Evolutionary conservation across 2,113 vertebrate species (phyloP), one percentile per base, ranked within the genome.

Genomic region (Cervus canadensis): DNA sequence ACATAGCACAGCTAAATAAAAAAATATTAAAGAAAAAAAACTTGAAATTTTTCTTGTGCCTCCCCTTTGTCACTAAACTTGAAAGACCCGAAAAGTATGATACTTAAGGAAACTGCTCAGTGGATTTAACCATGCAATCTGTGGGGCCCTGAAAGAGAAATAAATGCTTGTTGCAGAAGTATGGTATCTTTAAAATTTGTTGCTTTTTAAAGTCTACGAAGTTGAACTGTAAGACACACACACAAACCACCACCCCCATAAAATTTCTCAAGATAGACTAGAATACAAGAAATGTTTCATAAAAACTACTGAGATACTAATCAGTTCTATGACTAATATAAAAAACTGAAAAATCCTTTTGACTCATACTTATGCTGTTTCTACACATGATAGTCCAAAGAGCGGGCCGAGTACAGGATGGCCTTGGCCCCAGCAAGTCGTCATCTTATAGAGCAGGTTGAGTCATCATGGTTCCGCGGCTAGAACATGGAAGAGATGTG

Each of bases 1-100:
- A 74, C 11, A 19, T 25, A 74, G 36, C 36, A 40, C 67, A 40
- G 36, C 36, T 25, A 74, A 74, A 23, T 74, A 40, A 40, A 25
- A 40, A 74, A 74, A 40, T 40, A 40, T 40, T 36, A 6, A 36
- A 40, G 99, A 99, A 99, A 99, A 99, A 99, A 98, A 97, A 98
- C 89, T 98, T 97, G 98, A 97, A 97, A 91, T 83, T 97, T 95
- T 90, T 98, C 85, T 96, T 98, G 52, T 89, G 96, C 91, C 97
- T 98, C 96, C 84, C 8, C 97, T 90, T 97, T 95, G 90, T 97
- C 94, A 94, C 43, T 97, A 94, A 45, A 1, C 33, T 62, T 89
- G 90, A 97, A 98, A 97, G 94, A 98, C 91, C 86, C 81, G 81
- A 94, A 98, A 97, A 97, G 19, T 91, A 83, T 23, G 50, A 87